Evolutionary conservation across 2,888 invertebrate species (phyloP).

Genomic region (Linnaemya tessellans): DNA sequence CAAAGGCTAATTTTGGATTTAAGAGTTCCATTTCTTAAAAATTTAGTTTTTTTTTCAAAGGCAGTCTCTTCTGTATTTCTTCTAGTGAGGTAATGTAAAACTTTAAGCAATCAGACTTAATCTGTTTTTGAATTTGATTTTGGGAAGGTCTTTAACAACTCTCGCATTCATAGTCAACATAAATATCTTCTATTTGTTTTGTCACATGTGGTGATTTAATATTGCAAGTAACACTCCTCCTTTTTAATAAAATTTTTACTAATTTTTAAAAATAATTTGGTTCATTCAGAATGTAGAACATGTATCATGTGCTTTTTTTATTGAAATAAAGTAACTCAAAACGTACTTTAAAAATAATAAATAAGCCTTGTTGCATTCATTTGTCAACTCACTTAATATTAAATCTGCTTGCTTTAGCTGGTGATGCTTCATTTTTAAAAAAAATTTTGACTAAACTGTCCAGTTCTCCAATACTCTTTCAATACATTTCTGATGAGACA

Average conservation of each 20-base stretch:
- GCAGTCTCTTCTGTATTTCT: too few relatives aligned
- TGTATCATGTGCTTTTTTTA: not conserved
- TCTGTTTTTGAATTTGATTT: conserved; percentile 20
- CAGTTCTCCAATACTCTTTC: conserved; percentile 17
- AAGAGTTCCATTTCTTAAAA: too few relatives aligned
- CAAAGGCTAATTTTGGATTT: too few relatives aligned
- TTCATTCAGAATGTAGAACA: conserved; percentile 21
- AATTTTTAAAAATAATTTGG: conserved; percentile 10
- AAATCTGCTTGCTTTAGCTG: too few relatives aligned
- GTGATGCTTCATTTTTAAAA: conserved; percentile 13
- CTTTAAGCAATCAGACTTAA: not conserved
- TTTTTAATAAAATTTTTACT: conserved; percentile 45
- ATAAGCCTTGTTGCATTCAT: conserved; percentile 24
- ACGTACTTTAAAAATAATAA: conserved; percentile 22
- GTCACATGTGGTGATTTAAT: too few relatives aligned
- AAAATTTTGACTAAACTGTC: conserved; percentile 11
- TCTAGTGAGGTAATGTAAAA: too few relatives aligned
- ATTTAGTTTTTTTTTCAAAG: too few relatives aligned
- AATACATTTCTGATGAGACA: too few relatives aligned
- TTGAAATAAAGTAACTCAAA: too few relatives aligned
- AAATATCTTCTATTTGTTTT: too few relatives aligned
- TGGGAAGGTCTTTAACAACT: conserved; percentile 33
- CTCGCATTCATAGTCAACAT: conserved; percentile 22
- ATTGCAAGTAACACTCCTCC: not conserved
- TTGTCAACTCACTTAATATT: too few relatives aligned